Base-by-base conservation (phyloP, 2,888 invertebrate species). In the Nemapogon koenigi region DNA sequence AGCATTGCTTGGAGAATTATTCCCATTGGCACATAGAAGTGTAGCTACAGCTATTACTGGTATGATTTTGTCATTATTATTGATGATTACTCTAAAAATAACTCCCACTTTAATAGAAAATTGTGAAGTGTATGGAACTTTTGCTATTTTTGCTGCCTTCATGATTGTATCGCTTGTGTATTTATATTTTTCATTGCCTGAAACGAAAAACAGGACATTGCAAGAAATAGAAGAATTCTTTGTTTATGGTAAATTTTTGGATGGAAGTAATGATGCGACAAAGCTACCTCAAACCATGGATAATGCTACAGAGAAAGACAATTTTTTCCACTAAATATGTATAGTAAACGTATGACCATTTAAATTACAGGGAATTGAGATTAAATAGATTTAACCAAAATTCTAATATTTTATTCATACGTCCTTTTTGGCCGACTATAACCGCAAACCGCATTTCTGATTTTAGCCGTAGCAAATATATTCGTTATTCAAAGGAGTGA, bases 111-210 rank as follows among this genome's bases (percentile, higher is more conserved):
- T 70, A 15, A 39, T 70, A 2, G 46, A 42, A 0, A 49, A 44
- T 29, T 39, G 58, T 0, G 51, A 60, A 35, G 57, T 67, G 0
- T 54, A 66, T 25, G 70, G 70, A 0, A 65, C 64, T 0, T 71
- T 70, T 37, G 49, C 56, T 10, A 28, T 45, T 44, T 44, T 41
- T 38, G 38, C 16, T 17, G 10, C 31, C 10, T 41, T 38, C 22
- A 51, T 53, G 45, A 44, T 35, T 0, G 13, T 43, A 0, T 39
- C 46, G 3, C 39, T 57, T 2, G 13, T 51, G 3, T 41, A 48
- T 4, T 39, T 57, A 1, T 53, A 51, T 27, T 55, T 53, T 25
- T 44, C 48, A 3, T 40, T 56, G 26, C 57, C 57, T 10, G 57
- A 58, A 43, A 57, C 57, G 1, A 57, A 55, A 41, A 53, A 55